Evolutionary conservation across 2,888 invertebrate genomes (phyloP), one percentile per base, ranked within the genome.

Genomic region (Carabus problematicus): DNA sequence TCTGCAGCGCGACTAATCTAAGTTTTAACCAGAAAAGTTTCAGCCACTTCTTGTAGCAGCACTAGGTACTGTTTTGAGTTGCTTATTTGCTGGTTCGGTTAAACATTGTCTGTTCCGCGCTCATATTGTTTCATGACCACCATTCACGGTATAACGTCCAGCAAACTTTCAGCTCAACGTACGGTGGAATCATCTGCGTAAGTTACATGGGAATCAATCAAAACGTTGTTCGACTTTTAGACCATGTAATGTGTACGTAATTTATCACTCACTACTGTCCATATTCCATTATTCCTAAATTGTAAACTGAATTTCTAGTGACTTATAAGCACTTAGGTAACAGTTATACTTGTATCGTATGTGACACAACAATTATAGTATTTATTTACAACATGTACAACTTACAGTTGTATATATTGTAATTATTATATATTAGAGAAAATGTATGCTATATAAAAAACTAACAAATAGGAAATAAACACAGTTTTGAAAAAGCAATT

Each of bases 11-110:
- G 67, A 54, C 60, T 67, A 67, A 67, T 67, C 67, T 67, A 67
- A 67, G 67, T 67, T 67, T 67, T 67, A 67, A 67, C 67, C 67
- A 67, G 67, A 67, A 67, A 67, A 67, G 67, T 67, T 67, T 67
- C 42, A 60, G 59, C 41, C 59, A 58, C 58, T 66, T 66, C 64
- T 59, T 66, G 66, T 49, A 56, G 58, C 66, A 59, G 11, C n/a
- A n/a, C n/a, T n/a, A n/a, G n/a, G n/a, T 56, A 39, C 14, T 56
- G 29, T 29, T 56, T 29, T 41, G 54, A 42, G 52, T 64, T 52
- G 54, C 54, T 54, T 54, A 64, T 43, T 42, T 64, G 16, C 55
- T 54, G n/a, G 18, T 52, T 52, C 40, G 18, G 16, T 12, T 41
- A 49, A 62, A 49, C 49, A 64, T 52, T 64, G 54, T 29, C 29